Evolutionary conservation across 1,140 invertebrate genomes (phyloP).

Genomic region (Lutraria rhynchaena): DNA sequence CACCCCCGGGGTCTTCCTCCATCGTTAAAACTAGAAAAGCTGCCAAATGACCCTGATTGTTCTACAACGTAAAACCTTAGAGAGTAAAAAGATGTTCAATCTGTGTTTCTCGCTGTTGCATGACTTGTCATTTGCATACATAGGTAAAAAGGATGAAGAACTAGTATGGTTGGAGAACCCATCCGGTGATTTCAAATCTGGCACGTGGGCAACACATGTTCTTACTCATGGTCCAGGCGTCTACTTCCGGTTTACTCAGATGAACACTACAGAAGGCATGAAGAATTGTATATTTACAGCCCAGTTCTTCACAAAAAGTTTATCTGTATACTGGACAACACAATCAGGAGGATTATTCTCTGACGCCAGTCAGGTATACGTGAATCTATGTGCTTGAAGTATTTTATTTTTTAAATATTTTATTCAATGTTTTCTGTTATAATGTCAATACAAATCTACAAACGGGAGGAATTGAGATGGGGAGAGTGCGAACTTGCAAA

Average conservation of each 20-base stretch:
- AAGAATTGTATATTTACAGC: conserved; percentile 77
- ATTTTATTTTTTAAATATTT: not conserved
- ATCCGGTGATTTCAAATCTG: conserved; percentile 58
- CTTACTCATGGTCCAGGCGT: conserved; percentile 78
- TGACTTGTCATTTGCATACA: not conserved
- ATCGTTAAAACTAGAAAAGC: no score
- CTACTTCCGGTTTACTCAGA: conserved; percentile 74
- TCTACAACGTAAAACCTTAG: not conserved
- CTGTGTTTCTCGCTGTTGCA: not conserved
- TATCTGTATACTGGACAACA: conserved; percentile 79
- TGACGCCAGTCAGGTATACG: conserved; percentile 69
- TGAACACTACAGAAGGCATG: conserved; percentile 69
- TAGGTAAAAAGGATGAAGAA: conserved; percentile 69
- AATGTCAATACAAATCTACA: no score
- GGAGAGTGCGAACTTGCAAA: no score
- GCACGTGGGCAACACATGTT: conserved; percentile 77
- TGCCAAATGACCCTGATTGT: no score
- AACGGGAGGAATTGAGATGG: no score
- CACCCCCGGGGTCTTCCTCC: no score
- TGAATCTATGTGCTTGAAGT: not conserved
- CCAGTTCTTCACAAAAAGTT: conserved; percentile 78
- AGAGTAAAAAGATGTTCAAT: not conserved
- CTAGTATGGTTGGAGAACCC: conserved; percentile 80
- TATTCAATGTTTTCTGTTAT: no score
- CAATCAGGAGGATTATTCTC: conserved; percentile 72